Evolutionary conservation across 2,113 vertebrate species (phyloP), one percentile per base, ranked within the genome.

Genomic region (Corydoras sp.): DNA sequence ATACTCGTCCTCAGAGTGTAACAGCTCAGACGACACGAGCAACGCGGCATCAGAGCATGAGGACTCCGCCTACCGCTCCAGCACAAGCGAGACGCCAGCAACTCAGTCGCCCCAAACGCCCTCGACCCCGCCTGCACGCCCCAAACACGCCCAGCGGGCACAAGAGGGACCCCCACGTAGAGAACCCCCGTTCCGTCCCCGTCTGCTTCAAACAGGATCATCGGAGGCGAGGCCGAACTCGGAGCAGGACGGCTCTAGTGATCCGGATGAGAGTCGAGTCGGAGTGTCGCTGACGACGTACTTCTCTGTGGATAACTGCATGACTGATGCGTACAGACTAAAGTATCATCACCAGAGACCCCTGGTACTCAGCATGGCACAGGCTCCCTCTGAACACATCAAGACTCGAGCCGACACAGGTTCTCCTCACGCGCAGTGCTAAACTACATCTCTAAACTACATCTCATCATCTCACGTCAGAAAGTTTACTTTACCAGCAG

Each of bases 261-360:
- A 88, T 4, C 82, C 81, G 2, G 85, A 85, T 51, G 87, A 89
- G 32, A 81, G 81, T 63, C 68, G 24, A 7, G 56, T 93, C 14
- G 89, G 87, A 18, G 75, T 99, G 66, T 88, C 93, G 6, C 86
- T 95, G 15, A 99, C 96, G 0, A 99, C 96, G 4, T 99, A 99
- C 71, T 99, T 99, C 84, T 95, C 92, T 0, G 97, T 99, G 66
- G 97, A 99, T 69, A 93, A 90, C 79, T 99, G 97, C 76, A 99
- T 99, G 97, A 99, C 97, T 12, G 97, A 99, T 81, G 98, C 94
- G 0, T 99, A 99, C 77, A 92, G 97, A 75, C 76, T 96, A 67
- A 98, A 96, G 82, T 99, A 98, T 77, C 94, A 97, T 83, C 93
- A 95, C 83, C 95, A 95, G 86, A 92, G 92, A 83, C 92, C 95